Evolutionary conservation across 1,140 invertebrate species (phyloP), one percentile per base, ranked within the genome.

Genomic region (Lordiphosa stackelbergi): DNA sequence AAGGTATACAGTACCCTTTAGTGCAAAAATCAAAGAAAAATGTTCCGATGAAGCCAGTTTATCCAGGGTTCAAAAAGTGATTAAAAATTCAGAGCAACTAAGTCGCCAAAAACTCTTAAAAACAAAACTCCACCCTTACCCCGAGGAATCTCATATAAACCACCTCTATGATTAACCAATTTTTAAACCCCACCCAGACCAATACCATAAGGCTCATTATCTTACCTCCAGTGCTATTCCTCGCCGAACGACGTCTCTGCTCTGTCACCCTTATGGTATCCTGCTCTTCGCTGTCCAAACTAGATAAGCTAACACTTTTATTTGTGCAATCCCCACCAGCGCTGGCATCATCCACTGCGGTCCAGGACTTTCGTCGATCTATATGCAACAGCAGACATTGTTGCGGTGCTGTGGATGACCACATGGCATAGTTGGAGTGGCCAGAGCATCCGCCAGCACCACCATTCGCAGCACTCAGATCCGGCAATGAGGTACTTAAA

Each of bases 281-380:
- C 68, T 90, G 83, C 47, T 90, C 90, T 65, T 91, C 90, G 56
- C 90, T 90, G 72, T 91, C 90, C 53, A 91, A 78, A 58, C 90
- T 91, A 63, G 90, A 90, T 38, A 91, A 85, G 75, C 90, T 90
- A 10, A 88, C 83, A 34, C 84, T 88, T 52, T 88, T 88, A 46
- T 85, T 85, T 36, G 83, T 87, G 45, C 78, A 81, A 45, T 87
- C 83, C 2, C 86, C 85, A 2, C 68, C 63, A 16, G 89, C 89
- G 10, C 42, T 74, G 43, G 47, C 45, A 66, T 92, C 91, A 73
- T 95, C 94, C 35, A 95, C 89, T 12, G 93, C 94, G 6, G 94
- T 94, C 94, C 94, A 95, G 51, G 94, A 95, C 78, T 94, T 91
- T 66, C 94, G 89, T 12, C 94, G 88, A 31, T 89, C 91, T 69